Evolutionary conservation across 1,140 invertebrate genomes (phyloP).

Genomic region (Luehdorfia chinensis): DNA sequence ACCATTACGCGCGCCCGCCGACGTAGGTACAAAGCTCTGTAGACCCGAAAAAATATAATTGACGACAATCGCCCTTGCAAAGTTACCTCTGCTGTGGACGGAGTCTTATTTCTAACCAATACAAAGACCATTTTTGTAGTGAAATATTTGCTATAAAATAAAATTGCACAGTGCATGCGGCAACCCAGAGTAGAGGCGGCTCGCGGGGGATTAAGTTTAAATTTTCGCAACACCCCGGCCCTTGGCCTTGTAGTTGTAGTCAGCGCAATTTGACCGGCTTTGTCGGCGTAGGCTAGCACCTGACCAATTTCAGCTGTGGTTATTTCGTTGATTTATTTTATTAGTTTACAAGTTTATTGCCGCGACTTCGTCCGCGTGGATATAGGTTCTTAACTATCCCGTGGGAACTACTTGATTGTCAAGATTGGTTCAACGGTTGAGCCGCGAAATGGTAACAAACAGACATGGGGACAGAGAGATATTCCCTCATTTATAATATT

Average conservation of each 20-base stretch:
- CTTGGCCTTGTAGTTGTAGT: slow-evolving; percentile 25
- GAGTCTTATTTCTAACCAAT: slow-evolving; percentile 6
- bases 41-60: slow-evolving; percentile 31
- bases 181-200: slow-evolving; percentile 3
- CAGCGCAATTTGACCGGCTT: slow-evolving; percentile 42
- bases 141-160: neutral
- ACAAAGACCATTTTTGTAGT: neutral
- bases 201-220: slow-evolving; percentile 50
- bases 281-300: slow-evolving; percentile 19
- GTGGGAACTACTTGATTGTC: no score
- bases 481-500: no score
- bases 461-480: no score
- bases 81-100: slow-evolving; percentile 8
- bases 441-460: no score
- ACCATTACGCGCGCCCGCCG: slow-evolving; percentile 35
- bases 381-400: no score
- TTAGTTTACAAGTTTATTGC: no score
- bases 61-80: no score
- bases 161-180: neutral
- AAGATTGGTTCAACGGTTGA: no score
- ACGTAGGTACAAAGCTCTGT: slow-evolving; percentile 30
- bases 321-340: no score
- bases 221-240: slow-evolving; percentile 45
- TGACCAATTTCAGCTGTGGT: neutral
- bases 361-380: no score